These are phyloP conservation scores for Drosophila antonietae DNA, from an alignment of 2,888 invertebrate species.

Conservation along the genomic window DNA sequence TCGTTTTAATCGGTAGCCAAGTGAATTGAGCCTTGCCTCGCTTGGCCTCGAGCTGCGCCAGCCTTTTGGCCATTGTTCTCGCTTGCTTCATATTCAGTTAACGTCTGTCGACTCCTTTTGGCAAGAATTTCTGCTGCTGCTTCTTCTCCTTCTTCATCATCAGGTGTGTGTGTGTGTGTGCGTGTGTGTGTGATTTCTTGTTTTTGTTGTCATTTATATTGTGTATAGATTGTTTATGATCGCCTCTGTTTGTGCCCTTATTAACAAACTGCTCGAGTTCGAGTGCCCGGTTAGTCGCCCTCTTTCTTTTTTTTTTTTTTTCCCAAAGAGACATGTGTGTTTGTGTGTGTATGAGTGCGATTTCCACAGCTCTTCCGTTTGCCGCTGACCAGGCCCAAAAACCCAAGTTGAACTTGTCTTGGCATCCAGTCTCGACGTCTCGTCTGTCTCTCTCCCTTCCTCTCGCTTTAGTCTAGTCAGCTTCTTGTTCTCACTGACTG, in stretches of 20 bases:
- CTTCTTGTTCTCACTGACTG: slow-evolving; percentile 48
- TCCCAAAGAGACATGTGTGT: slow-evolving; percentile 4
- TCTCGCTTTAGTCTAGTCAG: slow-evolving; percentile 4
- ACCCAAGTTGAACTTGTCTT: slow-evolving; percentile 19
- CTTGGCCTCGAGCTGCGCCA: slow-evolving; percentile 13
- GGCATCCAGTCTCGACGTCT: slow-evolving; percentile 17
- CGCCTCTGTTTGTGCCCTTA: slow-evolving; percentile 24
- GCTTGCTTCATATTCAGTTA: slow-evolving; percentile 20
- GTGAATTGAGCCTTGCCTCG: slow-evolving; percentile 25
- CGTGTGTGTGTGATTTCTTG: slow-evolving; percentile 1
- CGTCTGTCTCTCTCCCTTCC: not conserved
- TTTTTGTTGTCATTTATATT: slow-evolving; percentile 51
- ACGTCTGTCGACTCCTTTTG: slow-evolving; percentile 50
- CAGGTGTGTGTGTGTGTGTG: not conserved
- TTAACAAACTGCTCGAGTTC: slow-evolving; percentile 24
- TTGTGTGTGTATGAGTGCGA: slow-evolving; percentile 47
- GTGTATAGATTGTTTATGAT: slow-evolving; percentile 45
- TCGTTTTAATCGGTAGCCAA: slow-evolving; percentile 64
- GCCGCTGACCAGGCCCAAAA: slow-evolving; percentile 34
- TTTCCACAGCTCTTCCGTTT: slow-evolving; percentile 59
- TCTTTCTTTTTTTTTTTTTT: not conserved
- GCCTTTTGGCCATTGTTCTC: slow-evolving; percentile 46
- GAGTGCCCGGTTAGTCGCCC: slow-evolving; percentile 30
- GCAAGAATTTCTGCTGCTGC: slow-evolving; percentile 57
- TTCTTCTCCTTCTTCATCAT: slow-evolving; percentile 10